Conservation (phyloP, 2,797 vertebrate species). For the Borostomias antarcticus region DNA sequence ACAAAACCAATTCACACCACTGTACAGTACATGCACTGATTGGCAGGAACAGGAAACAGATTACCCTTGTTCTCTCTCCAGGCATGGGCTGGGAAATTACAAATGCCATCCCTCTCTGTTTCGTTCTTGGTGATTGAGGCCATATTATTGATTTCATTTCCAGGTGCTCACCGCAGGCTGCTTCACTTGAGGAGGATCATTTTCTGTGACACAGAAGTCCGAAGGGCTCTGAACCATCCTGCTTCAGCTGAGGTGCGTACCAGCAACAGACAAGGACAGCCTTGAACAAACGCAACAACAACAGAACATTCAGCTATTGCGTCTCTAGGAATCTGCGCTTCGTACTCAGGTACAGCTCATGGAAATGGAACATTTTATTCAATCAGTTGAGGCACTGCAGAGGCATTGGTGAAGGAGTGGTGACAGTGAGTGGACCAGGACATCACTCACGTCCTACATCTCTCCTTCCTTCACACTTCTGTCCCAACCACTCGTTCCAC, state of each 20-base stretch:
- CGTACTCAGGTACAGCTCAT: no score
- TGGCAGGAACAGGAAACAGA: conserved; percentile 44
- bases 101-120: conserved; percentile 34
- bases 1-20: conserved; percentile 18
- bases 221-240: conserved; percentile 65
- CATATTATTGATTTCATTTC: conserved; percentile 76
- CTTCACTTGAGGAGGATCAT: conserved; percentile 71
- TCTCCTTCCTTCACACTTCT: not conserved
- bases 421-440: not conserved
- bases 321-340: no score
- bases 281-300: conserved; percentile 48
- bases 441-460: not conserved
- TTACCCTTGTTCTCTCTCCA: conserved; percentile 31
- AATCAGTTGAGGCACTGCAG: not conserved
- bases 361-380: not conserved
- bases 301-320: not conserved
- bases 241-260: conserved; percentile 49
- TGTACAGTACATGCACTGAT: no score
- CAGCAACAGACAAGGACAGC: conserved; percentile 53
- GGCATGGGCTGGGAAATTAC: conserved; percentile 52
- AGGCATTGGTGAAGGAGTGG: not conserved
- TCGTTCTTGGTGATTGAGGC: conserved; percentile 60
- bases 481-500: conserved; percentile 2
- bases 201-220: conserved; percentile 63
- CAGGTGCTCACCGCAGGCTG: conserved; percentile 65